Evolutionary conservation across 2,888 invertebrate genomes (phyloP), one percentile per base, ranked within the genome.

Genomic region (Gari tellinella): DNA sequence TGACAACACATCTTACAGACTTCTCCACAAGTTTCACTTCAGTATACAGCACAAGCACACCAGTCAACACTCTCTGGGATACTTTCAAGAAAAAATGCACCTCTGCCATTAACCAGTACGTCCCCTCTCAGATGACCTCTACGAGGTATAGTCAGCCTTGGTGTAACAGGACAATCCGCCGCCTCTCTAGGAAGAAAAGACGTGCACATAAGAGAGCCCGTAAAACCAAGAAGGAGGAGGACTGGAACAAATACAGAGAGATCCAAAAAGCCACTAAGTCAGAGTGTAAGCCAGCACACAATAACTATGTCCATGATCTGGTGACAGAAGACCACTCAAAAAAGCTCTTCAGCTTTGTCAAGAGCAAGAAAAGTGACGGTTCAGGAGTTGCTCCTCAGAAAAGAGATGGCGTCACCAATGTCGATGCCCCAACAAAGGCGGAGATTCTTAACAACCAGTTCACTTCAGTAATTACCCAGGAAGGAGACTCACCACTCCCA

Each of bases 381-480:
- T 40, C 40, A 5, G 55, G 41, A 15, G 41, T 55, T 5, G 41
- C 55, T n/a, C 53, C 56, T 10, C 38, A 56, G 40, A 56, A 55
- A 21, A 48, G n/a, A 23, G 64, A 64, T 17, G 49, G 51, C 1
- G 19, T n/a, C 19, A 26, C 8, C 10, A 25, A 48, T 38, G 19
- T 7, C 2, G 60, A 60, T n/a, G 10, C 48, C 19, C 17, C 7
- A 10, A 48, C 17, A n/a, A 60, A 48, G 23, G 60, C 60, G 8
- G 17, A 23, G n/a, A 60, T 60, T n/a, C 48, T 60, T 31, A 61
- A 61, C 38, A 21, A 60, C 7, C 49, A 48, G 21, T 46, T 46
- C 26, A 17, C 17, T 10, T 49, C 60, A 17, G 58, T 46, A 21
- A 46, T 58, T 26, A 58, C 46, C 2, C 23, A 10, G n/a, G 26